Evolutionary conservation across 2,888 invertebrate species (phyloP), one percentile per base, ranked within the genome.

Genomic region (Cotesia congregata): DNA sequence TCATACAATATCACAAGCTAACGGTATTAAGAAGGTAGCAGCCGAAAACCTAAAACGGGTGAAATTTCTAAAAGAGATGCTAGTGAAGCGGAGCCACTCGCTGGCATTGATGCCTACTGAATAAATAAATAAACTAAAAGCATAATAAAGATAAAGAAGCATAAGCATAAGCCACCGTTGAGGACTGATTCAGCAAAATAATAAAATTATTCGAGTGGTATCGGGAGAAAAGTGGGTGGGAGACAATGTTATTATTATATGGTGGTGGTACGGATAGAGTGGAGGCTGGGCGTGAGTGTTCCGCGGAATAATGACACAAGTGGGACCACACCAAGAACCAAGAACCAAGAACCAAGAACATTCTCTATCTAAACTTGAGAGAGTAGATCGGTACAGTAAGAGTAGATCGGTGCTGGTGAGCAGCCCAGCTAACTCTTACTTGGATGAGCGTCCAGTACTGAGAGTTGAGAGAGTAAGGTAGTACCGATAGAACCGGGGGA

Each of bases 401-500:
- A 30, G 30, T 30, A 30, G 30, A 30, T 30, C 30, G 30, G 2
- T 30, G 30, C 30, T 30, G 30, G 30, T 30, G 30, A 30, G 30
- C 30, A 30, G 30, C 30, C 30, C 30, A 30, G 30, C 30, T 50
- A 50, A 50, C 50, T 50, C 50, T 50, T 50, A 50, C 50, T 50
- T 12, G 12, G 50, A 50, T 38, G 50, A 69, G 64, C 50, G 70
- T 59, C 30, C 17, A 30, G 59, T 7, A 12, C 6, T 64, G 7
- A 15, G 38, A 70, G 67, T 59, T 65, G 39, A 20, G 61, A 41
- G 65, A 20, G 64, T 41, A 41, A 65, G 59, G 64, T 65, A 50
- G 76, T 78, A 68, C 65, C 74, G 76, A 74, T 30, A 30, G 30
- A 30, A 30, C 3, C 30, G 30, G 30, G 30, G 30, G 3, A 30